Percentiles rank a stretch among this genome's conserved stretches.
These are phyloP conservation scores for Lagodon rhomboides DNA, from an alignment of 2,797 vertebrate genomes.

Conservation along the genomic window DNA sequence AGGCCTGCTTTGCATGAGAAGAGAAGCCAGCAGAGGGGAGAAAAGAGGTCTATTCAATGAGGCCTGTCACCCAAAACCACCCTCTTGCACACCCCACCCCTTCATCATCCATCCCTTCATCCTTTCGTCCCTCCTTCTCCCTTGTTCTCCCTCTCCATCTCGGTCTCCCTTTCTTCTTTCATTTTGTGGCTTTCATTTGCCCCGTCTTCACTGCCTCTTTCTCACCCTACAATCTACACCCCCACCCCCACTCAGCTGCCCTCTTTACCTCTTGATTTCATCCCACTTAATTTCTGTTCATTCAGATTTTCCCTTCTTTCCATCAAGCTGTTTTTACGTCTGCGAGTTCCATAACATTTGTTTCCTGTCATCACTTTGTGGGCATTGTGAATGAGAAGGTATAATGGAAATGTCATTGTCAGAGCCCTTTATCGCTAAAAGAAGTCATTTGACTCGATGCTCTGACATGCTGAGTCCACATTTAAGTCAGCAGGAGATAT, in stretches of 20 bases:
- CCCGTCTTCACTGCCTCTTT: constrained; percentile 60
- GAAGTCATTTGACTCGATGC: constrained; percentile 67
- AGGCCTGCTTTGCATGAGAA: constrained; percentile 88
- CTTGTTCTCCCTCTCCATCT: constrained; percentile 65
- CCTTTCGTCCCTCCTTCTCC: constrained; percentile 69
- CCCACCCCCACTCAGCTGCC: constrained; percentile 54
- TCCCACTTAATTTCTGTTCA: constrained; percentile 84
- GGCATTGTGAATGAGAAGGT: constrained; percentile 48
- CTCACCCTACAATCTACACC: constrained; percentile 67
- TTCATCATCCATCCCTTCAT: constrained; percentile 81
- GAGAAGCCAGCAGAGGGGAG: constrained; percentile 81
- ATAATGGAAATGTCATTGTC: constrained; percentile 66
- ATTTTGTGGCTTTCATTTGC: constrained; percentile 69
- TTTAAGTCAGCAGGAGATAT: constrained; percentile 61
- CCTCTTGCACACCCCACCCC: constrained; percentile 76
- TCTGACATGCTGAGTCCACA: constrained; percentile 54
- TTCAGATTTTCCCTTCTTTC: constrained; percentile 82
- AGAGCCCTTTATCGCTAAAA: constrained; percentile 55
- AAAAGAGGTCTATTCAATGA: constrained; percentile 87
- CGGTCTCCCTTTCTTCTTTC: constrained; percentile 77
- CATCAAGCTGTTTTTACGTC: constrained; percentile 72
- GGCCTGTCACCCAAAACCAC: constrained; percentile 86
- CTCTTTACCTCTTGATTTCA: constrained; percentile 80
- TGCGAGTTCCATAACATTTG: constrained; percentile 69
- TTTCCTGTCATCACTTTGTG: constrained; percentile 70